A percentile compares a stretch with the other conserved stretches of the same genome.
These are phyloP conservation scores for Centropristis striata DNA, from an alignment of 2,113 vertebrate species.

Conservation along the genomic window DNA sequence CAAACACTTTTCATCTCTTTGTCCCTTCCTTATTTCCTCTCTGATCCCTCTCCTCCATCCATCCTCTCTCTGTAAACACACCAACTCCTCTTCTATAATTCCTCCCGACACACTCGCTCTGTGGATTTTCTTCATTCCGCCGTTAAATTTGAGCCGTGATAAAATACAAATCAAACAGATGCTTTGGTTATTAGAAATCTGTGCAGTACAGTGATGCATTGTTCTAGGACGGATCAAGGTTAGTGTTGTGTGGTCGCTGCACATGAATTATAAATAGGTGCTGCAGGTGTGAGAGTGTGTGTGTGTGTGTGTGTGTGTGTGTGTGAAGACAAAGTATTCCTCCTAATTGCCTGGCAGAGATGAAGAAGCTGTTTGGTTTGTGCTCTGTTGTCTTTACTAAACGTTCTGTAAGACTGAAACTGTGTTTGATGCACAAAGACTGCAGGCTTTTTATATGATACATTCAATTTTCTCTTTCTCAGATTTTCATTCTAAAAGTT, in stretches of 20 bases:
- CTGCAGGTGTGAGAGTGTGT: conserved; percentile 13
- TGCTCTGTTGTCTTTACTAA: no score
- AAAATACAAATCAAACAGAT: conserved; percentile 33
- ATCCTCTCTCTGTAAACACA: conserved; percentile 43
- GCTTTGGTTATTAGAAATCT: conserved; percentile 35
- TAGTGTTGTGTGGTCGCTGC: conserved; percentile 56
- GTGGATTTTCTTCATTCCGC: conserved; percentile 18
- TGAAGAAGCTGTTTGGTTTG: no score
- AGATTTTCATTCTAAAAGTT: no score
- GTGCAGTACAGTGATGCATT: conserved; percentile 37
- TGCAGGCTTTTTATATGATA: no score
- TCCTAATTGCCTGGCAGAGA: no score
- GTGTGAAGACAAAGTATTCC: no score
- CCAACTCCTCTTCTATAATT: conserved; percentile 48
- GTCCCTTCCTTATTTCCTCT: conserved; percentile 22
- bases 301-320: conserved; percentile 1
- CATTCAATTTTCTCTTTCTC: no score
- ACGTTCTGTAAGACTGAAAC: no score
- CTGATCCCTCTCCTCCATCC: conserved; percentile 27
- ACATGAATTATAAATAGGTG: conserved; percentile 64
- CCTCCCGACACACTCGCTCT: conserved; percentile 22
- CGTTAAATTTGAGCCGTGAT: conserved; percentile 31
- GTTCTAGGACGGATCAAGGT: conserved; percentile 63
- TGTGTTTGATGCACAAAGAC: no score
- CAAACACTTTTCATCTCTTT: conserved; percentile 34